Percentiles rank a stretch among this genome's conserved stretches.
Evolutionary conservation across 2,888 invertebrate genomes (phyloP).

Genomic region (Rhogogaster chlorosoma): DNA sequence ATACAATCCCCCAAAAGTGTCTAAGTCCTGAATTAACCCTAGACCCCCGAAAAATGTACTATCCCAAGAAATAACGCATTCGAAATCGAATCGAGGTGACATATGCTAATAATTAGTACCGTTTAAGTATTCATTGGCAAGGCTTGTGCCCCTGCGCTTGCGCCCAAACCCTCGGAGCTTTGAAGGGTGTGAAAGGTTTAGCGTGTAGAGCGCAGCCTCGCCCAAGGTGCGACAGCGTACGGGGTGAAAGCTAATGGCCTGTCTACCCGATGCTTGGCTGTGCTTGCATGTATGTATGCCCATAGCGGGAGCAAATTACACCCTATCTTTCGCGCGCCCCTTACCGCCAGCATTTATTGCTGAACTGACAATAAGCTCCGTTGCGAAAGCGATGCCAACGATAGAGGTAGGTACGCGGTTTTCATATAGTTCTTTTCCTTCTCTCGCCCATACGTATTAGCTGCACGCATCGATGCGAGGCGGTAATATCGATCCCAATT

Average conservation of each 20-base stretch:
- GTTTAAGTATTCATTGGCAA: slow-evolving; percentile 57
- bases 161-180: slow-evolving; percentile 49
- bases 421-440: neutral
- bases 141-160: slow-evolving; percentile 48
- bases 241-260: slow-evolving; percentile 57
- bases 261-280: slow-evolving; percentile 50
- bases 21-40: neutral
- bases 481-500: neutral
- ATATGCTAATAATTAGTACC: slow-evolving; percentile 41
- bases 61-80: neutral
- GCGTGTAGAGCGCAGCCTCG: slow-evolving; percentile 46
- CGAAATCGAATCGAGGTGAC: neutral
- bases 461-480: neutral
- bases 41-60: neutral
- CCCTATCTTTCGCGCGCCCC: neutral
- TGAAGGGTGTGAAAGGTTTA: slow-evolving; percentile 50
- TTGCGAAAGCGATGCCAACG: neutral
- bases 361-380: neutral
- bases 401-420: neutral
- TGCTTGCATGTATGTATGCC: slow-evolving; percentile 9
- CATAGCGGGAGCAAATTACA: slow-evolving; percentile 5
- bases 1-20: too few species aligned
- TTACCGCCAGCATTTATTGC: slow-evolving; percentile 2
- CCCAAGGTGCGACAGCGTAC: slow-evolving; percentile 32
- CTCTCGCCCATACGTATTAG: neutral